Evolutionary conservation across 2,888 invertebrate genomes (phyloP), one percentile per base, ranked within the genome.

Genomic region (Caenorhabditis sulstoni): DNA sequence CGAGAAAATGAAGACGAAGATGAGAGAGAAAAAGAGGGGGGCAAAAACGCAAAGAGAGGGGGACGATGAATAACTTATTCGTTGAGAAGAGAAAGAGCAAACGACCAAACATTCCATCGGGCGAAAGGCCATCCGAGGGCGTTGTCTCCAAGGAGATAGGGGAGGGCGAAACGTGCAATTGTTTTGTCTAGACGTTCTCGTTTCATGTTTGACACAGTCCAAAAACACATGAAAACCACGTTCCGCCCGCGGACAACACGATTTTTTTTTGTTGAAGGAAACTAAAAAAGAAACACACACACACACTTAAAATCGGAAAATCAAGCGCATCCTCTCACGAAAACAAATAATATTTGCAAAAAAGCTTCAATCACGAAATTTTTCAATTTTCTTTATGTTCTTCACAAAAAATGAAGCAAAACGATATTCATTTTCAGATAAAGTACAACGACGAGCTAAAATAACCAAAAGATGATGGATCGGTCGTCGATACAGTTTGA

Each of bases 281-380:
- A 29, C 29, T 29, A 7, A 29, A 29, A 29, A 3, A 3, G 7
- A 29, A 29, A 49, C 52, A 49, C 29, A 37, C 47, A 47, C 52
- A 64, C 62, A 64, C 62, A 50, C 49, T 14, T 3, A 4, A 4
- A 41, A 41, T 12, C 16, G 39, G 23, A 65, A 53, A 66, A 66
- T 53, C 53, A 23, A 66, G 55, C 53, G 66, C 55, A 57, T 66
- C 7, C 55, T 57, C 14, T 41, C 41, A 8, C 14, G 41, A 41
- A 41, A 55, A 53, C 16, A 20, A 12, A 62, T 23, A 71, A 71
- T 71, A 71, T 71, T 71, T 62, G 62, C 49, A 49, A 53, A 62
- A 61, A 49, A 41, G 57, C 71, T 64, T 16, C 49, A 57, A 62
- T 62, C 70, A 14, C 11, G 22, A 11, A 29, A 20, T 50, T 18